Base-by-base conservation (phyloP, 2,797 vertebrate species). In the Triplophysa yarkandensis region DNA sequence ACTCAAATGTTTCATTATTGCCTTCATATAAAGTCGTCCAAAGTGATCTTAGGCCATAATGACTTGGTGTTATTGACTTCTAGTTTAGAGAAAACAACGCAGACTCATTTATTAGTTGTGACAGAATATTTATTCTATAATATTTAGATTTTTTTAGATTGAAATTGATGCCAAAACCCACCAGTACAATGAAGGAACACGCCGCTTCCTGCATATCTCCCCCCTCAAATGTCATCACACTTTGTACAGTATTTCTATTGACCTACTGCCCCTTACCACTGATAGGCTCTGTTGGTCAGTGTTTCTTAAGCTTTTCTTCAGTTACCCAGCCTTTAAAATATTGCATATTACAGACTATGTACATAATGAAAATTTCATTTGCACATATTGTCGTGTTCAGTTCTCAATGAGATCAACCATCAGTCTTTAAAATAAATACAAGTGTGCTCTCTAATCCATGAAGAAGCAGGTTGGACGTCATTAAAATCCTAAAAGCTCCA, bases 61-160 rank as follows among this genome's bases (percentile, higher is more conserved):
- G 3, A 39, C 10, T 28, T 23, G 5, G 46, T 36, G 13, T 52
- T 44, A 57, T 30, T 57, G 54, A 57, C 32, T 34, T 50, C 48
- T 23, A 14, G 50, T 54, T 54, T n/a, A 3, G 27, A 57, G 54
- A 52, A 14, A 73, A 50, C 32, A 54, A 21, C 19, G 30, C 46
- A 34, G 55, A 41, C 23, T 76, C 55, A 75, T 41, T 55, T 57
- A 68, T 19, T 25, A 14, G 58, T 30, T 34, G 34, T 55, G 21
- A 60, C 41, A 43, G 54, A 16, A 62, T 10, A 46, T 63, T 4
- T 13, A 23, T n/a, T 36, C 5, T 69, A 30, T n/a, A 57, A 13
- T 48, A 30, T 23, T 21, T 39, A 23, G 11, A 48, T 6, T 60
- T 3, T 63, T 21, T 13, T 25, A 13, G 9, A 10, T 10, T 21